Percentiles rank a stretch among this genome's conserved stretches.
Conservation (phyloP, 2,888 invertebrate species). For the Drosophila subsilvestris region DNA sequence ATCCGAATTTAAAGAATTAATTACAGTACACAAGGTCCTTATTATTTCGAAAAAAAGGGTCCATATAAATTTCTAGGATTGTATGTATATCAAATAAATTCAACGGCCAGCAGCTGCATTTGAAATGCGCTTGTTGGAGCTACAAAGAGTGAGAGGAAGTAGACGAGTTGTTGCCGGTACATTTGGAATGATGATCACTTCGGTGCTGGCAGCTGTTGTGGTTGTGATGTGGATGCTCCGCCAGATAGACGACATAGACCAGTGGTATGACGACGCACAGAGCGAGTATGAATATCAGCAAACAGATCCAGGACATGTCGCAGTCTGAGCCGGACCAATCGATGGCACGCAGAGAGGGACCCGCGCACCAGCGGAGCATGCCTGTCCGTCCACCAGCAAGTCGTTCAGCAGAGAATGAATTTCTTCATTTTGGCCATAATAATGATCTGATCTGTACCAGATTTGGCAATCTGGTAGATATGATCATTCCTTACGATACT, state of each 20-base stretch:
- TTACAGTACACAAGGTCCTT: constrained; percentile 11
- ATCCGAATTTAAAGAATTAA: constrained; percentile 22
- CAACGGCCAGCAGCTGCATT: constrained; percentile 55
- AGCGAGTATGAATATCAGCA: constrained; percentile 88
- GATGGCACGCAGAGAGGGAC: constrained; percentile 84
- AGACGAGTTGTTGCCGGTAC: constrained; percentile 30
- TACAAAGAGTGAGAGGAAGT: constrained; percentile 13
- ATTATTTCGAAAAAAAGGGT: constrained; percentile 46
- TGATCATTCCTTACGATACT: no score
- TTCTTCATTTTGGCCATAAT: no score
- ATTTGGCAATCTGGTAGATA: no score
- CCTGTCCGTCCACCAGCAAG: constrained; percentile 73
- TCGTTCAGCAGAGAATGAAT: constrained; percentile 60
- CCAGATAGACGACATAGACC: constrained; percentile 87
- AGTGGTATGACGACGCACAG: constrained; percentile 90
- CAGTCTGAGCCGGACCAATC: constrained; percentile 92
- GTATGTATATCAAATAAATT: constrained; percentile 65
- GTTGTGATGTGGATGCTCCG: constrained; percentile 86
- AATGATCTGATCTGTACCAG: no score
- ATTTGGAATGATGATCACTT: constrained; percentile 68
- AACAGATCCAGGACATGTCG: constrained; percentile 91
- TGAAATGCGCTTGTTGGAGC: constrained; percentile 52
- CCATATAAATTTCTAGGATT: constrained; percentile 18
- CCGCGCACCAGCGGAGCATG: constrained; percentile 77
- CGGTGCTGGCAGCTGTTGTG: constrained; percentile 46